Percentiles rank a stretch among this genome's conserved stretches.
Conservation (phyloP, 2,113 vertebrate species). For the Takifugu flavidus region DNA sequence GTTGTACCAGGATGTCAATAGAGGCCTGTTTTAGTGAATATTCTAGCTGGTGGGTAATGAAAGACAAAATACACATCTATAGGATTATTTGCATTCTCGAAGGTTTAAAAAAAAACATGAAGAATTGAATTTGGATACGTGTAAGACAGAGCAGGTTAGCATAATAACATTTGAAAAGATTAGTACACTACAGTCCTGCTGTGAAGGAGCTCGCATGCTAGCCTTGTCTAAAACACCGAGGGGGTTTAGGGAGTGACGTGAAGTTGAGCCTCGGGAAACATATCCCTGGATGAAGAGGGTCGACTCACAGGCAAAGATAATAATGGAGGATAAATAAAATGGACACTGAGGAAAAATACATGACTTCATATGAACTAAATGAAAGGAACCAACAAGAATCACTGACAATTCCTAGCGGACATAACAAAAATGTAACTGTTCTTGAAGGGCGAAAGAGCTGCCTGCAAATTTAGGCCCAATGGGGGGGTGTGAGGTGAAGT, state of each 20-base stretch:
- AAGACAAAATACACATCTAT: conserved; percentile 46
- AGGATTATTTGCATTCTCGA: conserved; percentile 53
- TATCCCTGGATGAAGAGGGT: conserved; percentile 11
- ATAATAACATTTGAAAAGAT: conserved; percentile 68
- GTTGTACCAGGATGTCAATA: conserved; percentile 40
- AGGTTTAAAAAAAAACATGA: conserved; percentile 40
- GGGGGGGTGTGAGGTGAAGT: too few species aligned
- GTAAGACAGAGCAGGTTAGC: conserved; percentile 48
- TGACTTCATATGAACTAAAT: conserved; percentile 21
- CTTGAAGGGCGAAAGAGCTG: background rate
- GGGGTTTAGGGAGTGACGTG: conserved; percentile 31
- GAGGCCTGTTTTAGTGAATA: conserved; percentile 34
- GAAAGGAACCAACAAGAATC: background rate
- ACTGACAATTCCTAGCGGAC: conserved; percentile 8
- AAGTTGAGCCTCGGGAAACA: conserved; percentile 52
- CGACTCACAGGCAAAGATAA: conserved; percentile 20
- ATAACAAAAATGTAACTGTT: conserved; percentile 12
- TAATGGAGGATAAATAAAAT: conserved; percentile 7
- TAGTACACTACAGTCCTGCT: conserved; percentile 60
- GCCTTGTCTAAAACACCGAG: conserved; percentile 24
- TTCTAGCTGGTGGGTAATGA: conserved; percentile 40
- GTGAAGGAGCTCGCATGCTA: conserved; percentile 31
- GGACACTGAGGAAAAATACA: conserved; percentile 6
- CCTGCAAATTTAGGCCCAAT: too few species aligned
- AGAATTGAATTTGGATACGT: conserved; percentile 53